A percentile compares a stretch with the other conserved stretches of the same genome.
These are phyloP conservation scores for Nansenia antarctica DNA, from an alignment of 2,113 vertebrate species.

Conservation along the genomic window DNA sequence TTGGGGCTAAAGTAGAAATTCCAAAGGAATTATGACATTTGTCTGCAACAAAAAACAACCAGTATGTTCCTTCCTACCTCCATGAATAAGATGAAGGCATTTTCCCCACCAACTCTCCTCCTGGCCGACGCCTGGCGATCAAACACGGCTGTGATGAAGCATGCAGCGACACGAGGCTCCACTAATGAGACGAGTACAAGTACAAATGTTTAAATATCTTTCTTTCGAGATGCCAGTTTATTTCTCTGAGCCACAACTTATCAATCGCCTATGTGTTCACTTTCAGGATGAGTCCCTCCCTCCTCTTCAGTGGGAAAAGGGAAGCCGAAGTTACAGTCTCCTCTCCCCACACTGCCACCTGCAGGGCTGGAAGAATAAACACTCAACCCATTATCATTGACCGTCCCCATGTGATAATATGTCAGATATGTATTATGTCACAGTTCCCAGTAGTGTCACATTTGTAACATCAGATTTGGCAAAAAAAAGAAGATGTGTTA, in stretches of 20 bases:
- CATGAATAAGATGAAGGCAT: constrained; percentile 67
- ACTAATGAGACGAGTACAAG: neutral
- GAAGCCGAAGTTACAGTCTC: constrained; percentile 6
- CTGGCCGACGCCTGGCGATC: constrained; percentile 50
- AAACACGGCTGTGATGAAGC: constrained; percentile 35
- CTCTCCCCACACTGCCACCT: neutral
- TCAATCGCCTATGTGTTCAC: constrained; percentile 53
- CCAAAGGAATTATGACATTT: neutral
- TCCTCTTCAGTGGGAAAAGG: constrained; percentile 8
- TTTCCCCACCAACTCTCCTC: constrained; percentile 45
- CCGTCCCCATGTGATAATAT: too few species aligned
- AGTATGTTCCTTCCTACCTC: constrained; percentile 65
- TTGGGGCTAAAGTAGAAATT: neutral
- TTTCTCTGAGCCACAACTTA: constrained; percentile 37
- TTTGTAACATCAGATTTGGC: too few species aligned
- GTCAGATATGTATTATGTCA: too few species aligned
- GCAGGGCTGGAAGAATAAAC: constrained; percentile 46
- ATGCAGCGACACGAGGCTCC: constrained; percentile 47
- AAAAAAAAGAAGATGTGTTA: too few species aligned
- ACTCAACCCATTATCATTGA: too few species aligned
- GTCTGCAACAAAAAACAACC: neutral
- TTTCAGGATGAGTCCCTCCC: constrained; percentile 41
- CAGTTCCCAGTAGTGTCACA: too few species aligned
- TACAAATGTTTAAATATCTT: neutral
- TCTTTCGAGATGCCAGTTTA: constrained; percentile 12